Evolutionary conservation across 2,113 vertebrate genomes (phyloP).

Genomic region (Rallus limicola): DNA sequence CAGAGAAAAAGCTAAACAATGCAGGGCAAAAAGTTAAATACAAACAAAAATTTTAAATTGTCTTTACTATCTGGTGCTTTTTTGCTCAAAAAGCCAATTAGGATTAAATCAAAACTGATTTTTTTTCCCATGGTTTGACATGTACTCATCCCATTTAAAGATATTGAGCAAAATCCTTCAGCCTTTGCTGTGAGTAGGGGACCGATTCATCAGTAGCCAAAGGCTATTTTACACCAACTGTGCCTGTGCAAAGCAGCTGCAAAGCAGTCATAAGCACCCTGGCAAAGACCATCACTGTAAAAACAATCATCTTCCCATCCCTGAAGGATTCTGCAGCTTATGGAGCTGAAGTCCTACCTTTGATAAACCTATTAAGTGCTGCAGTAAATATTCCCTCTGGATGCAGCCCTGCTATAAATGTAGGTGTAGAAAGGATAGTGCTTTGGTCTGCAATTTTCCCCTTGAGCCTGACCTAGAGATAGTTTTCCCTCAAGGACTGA

Average conservation of each 20-base stretch:
- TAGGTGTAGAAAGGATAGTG: not conserved
- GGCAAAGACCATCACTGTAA: constrained; percentile 38
- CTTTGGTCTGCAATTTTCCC: constrained; percentile 17
- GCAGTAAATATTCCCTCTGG: constrained; percentile 18
- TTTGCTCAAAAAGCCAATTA: not conserved
- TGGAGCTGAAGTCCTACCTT: constrained; percentile 38
- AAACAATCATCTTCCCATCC: constrained; percentile 26
- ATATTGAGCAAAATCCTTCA: not conserved
- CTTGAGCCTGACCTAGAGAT: not conserved
- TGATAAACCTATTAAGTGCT: constrained; percentile 41
- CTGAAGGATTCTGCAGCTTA: constrained; percentile 26
- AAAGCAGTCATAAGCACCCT: constrained; percentile 41
- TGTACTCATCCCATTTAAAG: not conserved
- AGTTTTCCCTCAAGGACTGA: not conserved
- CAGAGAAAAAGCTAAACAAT: not conserved
- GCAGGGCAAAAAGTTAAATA: not conserved
- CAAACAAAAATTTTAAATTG: not conserved
- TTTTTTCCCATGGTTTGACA: not conserved
- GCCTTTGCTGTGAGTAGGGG: not conserved
- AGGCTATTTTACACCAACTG: constrained; percentile 61
- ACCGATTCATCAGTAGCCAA: constrained; percentile 35
- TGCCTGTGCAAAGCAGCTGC: constrained; percentile 33
- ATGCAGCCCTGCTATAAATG: not conserved
- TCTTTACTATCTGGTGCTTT: not conserved
- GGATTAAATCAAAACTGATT: constrained; percentile 3